Base-by-base conservation (phyloP, 2,888 invertebrate species). In the Syritta pipiens region DNA sequence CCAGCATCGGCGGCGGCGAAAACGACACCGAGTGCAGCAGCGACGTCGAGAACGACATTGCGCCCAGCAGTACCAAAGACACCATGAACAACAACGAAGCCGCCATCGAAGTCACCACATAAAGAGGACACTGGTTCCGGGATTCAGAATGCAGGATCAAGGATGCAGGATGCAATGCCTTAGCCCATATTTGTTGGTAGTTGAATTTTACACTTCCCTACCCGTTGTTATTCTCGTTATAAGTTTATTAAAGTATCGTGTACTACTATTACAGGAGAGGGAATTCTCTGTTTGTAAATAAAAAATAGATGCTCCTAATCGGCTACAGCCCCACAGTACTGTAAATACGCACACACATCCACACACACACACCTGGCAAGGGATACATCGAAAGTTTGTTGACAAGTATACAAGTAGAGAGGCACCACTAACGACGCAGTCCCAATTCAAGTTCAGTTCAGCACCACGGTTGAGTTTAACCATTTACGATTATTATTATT, bases 81-180 rank as follows among this genome's bases (percentile, higher is more conserved):
- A 85, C 91, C 68, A 85, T 91, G 57, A 92, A 92, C 83, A 92
- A 92, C 84, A 92, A 92, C 84, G 92, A 92, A 81, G 89, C 90
- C 82, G 89, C 90, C 48, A 91, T 92, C 79, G 91, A 92, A 85
- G 90, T 92, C 83, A 89, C 91, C 62, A 91, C 91, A 89, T 92
- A 92, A 90, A 89, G n/a, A n/a, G n/a, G n/a, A n/a, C n/a, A n/a
- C n/a, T n/a, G n/a, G n/a, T n/a, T n/a, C n/a, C n/a, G n/a, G n/a
- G n/a, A n/a, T n/a, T n/a, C n/a, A n/a, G n/a, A n/a, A n/a, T n/a
- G n/a, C n/a, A n/a, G n/a, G n/a, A n/a, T n/a, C n/a, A n/a, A n/a
- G n/a, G n/a, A n/a, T n/a, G n/a, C 84, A 32, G 51, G 71, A 67
- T 42, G 49, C 72, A 57, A 62, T 68, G 79, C 79, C 79, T 79